phyloP scores from a whole-genome alignment of 1,140 invertebrate genomes.

The Cydia pomonella region DNA sequence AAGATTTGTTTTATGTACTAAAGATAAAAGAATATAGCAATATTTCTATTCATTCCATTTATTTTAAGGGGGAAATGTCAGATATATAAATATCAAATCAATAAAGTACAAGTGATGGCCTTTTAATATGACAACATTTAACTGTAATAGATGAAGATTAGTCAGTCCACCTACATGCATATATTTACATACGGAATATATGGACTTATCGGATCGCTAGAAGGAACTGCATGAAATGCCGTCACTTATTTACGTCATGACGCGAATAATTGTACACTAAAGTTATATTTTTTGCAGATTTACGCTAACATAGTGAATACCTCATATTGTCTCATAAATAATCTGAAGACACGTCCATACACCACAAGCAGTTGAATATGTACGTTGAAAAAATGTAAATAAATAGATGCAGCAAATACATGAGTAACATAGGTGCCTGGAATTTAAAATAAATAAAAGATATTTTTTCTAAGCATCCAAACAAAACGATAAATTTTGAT shows the following conservation, averaged over 20 bases:
- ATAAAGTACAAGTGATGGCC: slow-evolving; percentile 75
- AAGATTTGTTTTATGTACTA: slow-evolving; percentile 26
- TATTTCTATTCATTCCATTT: slow-evolving; percentile 68
- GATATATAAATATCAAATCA: slow-evolving; percentile 52
- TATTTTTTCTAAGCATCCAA: slow-evolving; percentile 73
- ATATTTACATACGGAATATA: slow-evolving; percentile 51
- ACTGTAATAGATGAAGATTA: slow-evolving; percentile 46
- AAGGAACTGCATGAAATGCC: slow-evolving; percentile 64
- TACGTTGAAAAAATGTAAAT: slow-evolving; percentile 54
- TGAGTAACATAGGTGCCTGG: slow-evolving; percentile 63
- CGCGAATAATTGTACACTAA: slow-evolving; percentile 65
- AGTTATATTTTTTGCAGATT: slow-evolving; percentile 77
- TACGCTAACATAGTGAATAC: slow-evolving; percentile 64
- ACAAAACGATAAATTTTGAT: slow-evolving; percentile 32
- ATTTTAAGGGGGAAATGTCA: slow-evolving; percentile 50
- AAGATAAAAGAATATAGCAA: slow-evolving; percentile 45
- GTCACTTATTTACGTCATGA: slow-evolving; percentile 61
- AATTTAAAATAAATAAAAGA: slow-evolving; percentile 58
- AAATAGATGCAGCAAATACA: slow-evolving; percentile 53
- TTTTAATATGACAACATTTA: slow-evolving; percentile 54
- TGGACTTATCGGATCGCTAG: slow-evolving; percentile 65
- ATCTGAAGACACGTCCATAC: slow-evolving; percentile 65
- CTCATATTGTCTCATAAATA: slow-evolving; percentile 21
- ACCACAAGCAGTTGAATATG: slow-evolving; percentile 57
- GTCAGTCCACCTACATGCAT: slow-evolving; percentile 50